Evolutionary conservation across 64 coral and sea anemone genomes (phyloP).

Genomic region (Montipora sp.): DNA sequence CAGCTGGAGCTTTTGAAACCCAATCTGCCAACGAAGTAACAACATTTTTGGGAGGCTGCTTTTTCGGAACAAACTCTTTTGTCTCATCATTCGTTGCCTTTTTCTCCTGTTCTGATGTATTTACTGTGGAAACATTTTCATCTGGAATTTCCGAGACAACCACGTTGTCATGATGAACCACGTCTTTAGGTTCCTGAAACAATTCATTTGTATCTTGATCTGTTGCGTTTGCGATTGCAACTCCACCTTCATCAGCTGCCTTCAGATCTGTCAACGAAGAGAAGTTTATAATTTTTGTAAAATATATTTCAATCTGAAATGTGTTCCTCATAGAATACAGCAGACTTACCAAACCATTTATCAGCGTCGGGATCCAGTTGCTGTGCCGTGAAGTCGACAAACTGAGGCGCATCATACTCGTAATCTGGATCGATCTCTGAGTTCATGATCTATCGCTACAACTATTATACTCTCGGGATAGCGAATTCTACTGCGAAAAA

Average conservation of each 20-base stretch:
- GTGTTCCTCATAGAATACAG: background rate
- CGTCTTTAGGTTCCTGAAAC: background rate
- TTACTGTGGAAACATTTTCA: background rate
- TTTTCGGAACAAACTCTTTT: background rate
- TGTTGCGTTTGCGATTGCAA: constrained; percentile 40
- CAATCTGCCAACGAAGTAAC: constrained; percentile 30
- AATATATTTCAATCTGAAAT: background rate
- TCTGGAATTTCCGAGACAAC: constrained; percentile 13
- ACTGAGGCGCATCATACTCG: constrained; percentile 92
- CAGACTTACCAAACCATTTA: constrained; percentile 87
- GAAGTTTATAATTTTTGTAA: background rate
- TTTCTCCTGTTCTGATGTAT: constrained; percentile 36
- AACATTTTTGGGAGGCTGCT: constrained; percentile 14
- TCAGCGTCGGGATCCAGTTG: constrained; percentile 64
- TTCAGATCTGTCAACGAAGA: constrained; percentile 49
- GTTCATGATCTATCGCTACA: constrained; percentile 44
- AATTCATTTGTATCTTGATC: constrained; percentile 12
- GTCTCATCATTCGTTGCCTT: background rate
- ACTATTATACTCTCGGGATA: background rate
- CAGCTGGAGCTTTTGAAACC: background rate
- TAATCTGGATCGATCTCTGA: constrained; percentile 57
- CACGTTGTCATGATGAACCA: background rate
- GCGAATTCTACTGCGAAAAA: background rate
- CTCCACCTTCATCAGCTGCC: constrained; percentile 68
- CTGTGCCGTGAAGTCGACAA: constrained; percentile 76